These are phyloP conservation scores for Acanthoscelides obtectus DNA, from an alignment of 2,888 invertebrate species.

Conservation along the genomic window DNA sequence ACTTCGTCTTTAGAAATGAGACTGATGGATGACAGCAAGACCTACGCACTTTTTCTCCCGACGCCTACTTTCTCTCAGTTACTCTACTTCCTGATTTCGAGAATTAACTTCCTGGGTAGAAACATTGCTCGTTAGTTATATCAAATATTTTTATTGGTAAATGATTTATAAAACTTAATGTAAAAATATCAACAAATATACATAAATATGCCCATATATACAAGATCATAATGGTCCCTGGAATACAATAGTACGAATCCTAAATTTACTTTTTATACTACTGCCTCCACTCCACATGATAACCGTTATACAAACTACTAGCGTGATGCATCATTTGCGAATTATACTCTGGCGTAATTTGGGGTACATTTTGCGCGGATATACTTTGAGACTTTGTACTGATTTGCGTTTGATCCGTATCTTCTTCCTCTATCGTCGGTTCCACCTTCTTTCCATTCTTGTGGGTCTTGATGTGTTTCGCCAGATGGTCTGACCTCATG, in stretches of 20 bases:
- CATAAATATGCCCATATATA: not conserved
- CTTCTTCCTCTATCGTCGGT: slow-evolving; percentile 10
- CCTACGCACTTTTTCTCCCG: too few species aligned
- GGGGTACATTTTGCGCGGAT: not conserved
- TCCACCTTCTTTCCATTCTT: slow-evolving; percentile 48
- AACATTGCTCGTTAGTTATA: too few species aligned
- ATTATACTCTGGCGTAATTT: slow-evolving; percentile 13
- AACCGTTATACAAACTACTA: slow-evolving; percentile 19
- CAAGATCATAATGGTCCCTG: not conserved
- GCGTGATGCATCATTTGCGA: slow-evolving; percentile 19
- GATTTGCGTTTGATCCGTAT: not conserved
- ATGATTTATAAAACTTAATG: not conserved
- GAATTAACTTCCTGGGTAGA: too few species aligned
- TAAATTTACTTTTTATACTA: not conserved
- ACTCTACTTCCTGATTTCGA: too few species aligned
- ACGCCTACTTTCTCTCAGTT: too few species aligned
- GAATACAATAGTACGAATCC: not conserved
- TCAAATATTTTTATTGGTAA: not conserved
- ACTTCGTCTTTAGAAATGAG: too few species aligned
- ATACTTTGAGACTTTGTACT: not conserved
- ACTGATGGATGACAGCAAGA: too few species aligned
- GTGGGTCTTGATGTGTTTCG: slow-evolving; percentile 89
- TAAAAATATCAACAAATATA: not conserved
- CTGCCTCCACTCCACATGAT: slow-evolving; percentile 8
- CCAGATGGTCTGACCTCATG: slow-evolving; percentile 90